Evolutionary conservation across 2,797 vertebrate genomes (phyloP), one percentile per base, ranked within the genome.

Genomic region (Catostomus latipinnis): DNA sequence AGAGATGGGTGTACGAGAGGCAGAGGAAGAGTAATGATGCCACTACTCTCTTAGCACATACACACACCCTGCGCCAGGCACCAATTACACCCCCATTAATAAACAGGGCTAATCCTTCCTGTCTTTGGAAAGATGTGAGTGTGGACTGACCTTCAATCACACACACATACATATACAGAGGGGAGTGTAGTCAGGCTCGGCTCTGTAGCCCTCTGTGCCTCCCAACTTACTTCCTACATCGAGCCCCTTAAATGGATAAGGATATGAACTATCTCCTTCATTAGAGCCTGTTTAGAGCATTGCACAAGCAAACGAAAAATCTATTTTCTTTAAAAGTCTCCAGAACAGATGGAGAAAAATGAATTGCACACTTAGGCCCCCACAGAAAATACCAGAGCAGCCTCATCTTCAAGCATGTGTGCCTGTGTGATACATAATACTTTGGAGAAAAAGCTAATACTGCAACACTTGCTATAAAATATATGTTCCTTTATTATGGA

Each of bases 271-370:
- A 96, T 97, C 96, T 96, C 96, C 96, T 97, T 97, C 95, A 97
- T 98, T 98, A 97, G 96, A 96, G 95, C 94, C 94, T 94, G 94
- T 95, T 96, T 94, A 94, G 92, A 94, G 93, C 95, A 84, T 65
- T 83, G 87, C 86, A 48, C 54, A 66, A 65, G 74, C 46, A 52
- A 76, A 54, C 52, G 4, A 70, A 79, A 94, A 95, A 96, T 95
- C 93, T 88, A 95, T 97, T 97, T 96, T 95, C 94, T 94, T 96
- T 96, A 95, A 96, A 97, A 96, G 95, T 97, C 95, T 96, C 94
- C 91, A 93, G 94, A 97, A 97, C 95, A 96, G 96, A 96, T 95
- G 94, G 95, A 96, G 94, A 94, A 93, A 95, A 97, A 97, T 97
- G 96, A 96, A 97, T 96, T 97, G 96, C 94, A 92, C 96, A 95